Evolutionary conservation across 2,888 invertebrate genomes (phyloP), one percentile per base, ranked within the genome.

Genomic region (Dorcus parallelipipedus): DNA sequence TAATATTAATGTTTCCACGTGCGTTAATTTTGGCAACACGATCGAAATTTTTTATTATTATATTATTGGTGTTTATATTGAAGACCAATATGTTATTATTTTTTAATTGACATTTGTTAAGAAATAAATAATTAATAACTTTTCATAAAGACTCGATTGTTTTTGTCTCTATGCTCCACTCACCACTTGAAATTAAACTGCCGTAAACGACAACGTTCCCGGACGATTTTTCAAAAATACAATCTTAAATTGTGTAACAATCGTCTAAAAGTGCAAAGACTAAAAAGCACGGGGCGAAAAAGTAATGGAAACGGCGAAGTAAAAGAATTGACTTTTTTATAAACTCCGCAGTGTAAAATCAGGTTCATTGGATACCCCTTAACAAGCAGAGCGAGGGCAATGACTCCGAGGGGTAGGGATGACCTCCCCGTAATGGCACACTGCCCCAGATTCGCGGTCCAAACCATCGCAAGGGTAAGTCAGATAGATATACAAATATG

Each of bases 391-490:
- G 65, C 67, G 66, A 67, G 72, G 70, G 61, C 73, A 67, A 71
- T 73, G 72, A 73, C 73, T 71, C 67, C 64, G 47, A 50, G 62
- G 59, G 66, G 61, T 65, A 68, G 67, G 66, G 66, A 54, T 62
- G 65, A 59, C 63, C 63, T 60, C 47, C 63, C 65, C 64, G 67
- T 61, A 68, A 67, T 68, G 76, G 69, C 76, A 74, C 73, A 76
- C 72, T 76, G 75, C 69, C 76, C 76, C 69, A 75, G 67, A 73
- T 76, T 68, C 58, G 17, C 55, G 57, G 59, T 41, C 56, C 23
- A 17, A 53, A 41, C 59, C 59, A 56, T 49, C 52, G 54, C 50
- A 52, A 54, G 59, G 59, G 55, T 59, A 55, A 59, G 55, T 59
- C 55, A 59, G 55, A 49, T 58, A 53, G 41, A 52, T 52, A 52